These are phyloP conservation scores for Zosterops hypoxanthus DNA, from an alignment of 2,113 vertebrate genomes.

Conservation along the genomic window DNA sequence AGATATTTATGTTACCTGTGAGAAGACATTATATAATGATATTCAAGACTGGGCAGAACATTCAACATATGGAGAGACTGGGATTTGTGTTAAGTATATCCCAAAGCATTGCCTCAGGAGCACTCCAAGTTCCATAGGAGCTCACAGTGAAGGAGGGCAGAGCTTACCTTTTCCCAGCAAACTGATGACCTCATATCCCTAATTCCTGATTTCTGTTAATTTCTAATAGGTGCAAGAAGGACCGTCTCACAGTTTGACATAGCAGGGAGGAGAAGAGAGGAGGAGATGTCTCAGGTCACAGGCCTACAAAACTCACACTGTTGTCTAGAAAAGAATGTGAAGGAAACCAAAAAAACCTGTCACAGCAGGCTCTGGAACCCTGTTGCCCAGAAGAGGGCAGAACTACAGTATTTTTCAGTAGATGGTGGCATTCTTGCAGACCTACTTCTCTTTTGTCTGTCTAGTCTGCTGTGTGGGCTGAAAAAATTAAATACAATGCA, in stretches of 20 bases:
- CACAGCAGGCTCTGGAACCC: not conserved
- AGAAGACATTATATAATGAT: not conserved
- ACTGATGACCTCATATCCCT: not conserved
- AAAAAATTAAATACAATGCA: not conserved
- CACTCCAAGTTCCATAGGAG: not conserved
- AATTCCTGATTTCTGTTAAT: not conserved
- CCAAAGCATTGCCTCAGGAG: not conserved
- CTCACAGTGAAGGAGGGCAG: not conserved
- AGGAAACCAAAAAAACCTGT: not conserved
- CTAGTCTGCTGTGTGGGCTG: not conserved
- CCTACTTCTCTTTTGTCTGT: not conserved
- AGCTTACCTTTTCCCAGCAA: not conserved
- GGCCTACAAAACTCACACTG: not conserved
- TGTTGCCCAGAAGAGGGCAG: slow-evolving; percentile 87
- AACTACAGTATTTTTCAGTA: slow-evolving; percentile 76
- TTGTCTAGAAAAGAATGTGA: not conserved
- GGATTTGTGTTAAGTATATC: not conserved
- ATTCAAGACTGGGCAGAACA: not conserved
- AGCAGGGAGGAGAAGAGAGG: not conserved
- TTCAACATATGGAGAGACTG: not conserved
- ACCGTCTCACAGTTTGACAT: not conserved
- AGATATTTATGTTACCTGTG: not conserved
- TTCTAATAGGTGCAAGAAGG: not conserved
- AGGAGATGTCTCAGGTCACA: not conserved
- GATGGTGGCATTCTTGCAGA: not conserved